Evolutionary conservation across 2,888 invertebrate species (phyloP).

Genomic region (Stramonita haemastoma): DNA sequence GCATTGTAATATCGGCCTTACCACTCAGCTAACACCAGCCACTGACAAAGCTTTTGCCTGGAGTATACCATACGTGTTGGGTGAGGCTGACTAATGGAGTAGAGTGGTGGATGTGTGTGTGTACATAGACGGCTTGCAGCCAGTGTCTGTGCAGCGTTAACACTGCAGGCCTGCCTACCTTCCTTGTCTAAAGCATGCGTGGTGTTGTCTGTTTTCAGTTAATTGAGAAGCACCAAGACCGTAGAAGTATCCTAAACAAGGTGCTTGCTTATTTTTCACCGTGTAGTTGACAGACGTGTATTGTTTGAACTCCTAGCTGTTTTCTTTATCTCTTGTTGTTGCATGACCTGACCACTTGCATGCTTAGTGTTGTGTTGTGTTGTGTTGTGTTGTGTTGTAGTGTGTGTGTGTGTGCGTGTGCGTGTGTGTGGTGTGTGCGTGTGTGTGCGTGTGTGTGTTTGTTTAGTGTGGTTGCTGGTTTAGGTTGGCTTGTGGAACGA

Average conservation of each 20-base stretch:
- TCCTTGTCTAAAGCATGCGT: constrained; percentile 15
- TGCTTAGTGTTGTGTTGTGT: background rate
- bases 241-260: constrained; percentile 65
- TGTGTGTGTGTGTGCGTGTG: background rate
- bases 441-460: background rate
- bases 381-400: background rate
- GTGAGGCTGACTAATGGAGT: too few species aligned
- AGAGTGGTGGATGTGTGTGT: too few species aligned
- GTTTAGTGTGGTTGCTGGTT: background rate
- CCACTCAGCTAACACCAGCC: too few species aligned
- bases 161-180: too few species aligned
- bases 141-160: too few species aligned
- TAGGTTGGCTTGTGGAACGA: background rate
- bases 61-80: too few species aligned
- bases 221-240: constrained; percentile 65
- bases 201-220: constrained; percentile 58
- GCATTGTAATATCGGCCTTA: too few species aligned
- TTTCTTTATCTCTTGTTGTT: background rate
- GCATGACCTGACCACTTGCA: too few species aligned
- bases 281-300: background rate
- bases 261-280: constrained; percentile 48
- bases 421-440: background rate
- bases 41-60: too few species aligned
- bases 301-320: background rate
- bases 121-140: too few species aligned